phyloP scores from a whole-genome alignment of 2,888 invertebrate genomes.

The Steromphala cineraria region DNA sequence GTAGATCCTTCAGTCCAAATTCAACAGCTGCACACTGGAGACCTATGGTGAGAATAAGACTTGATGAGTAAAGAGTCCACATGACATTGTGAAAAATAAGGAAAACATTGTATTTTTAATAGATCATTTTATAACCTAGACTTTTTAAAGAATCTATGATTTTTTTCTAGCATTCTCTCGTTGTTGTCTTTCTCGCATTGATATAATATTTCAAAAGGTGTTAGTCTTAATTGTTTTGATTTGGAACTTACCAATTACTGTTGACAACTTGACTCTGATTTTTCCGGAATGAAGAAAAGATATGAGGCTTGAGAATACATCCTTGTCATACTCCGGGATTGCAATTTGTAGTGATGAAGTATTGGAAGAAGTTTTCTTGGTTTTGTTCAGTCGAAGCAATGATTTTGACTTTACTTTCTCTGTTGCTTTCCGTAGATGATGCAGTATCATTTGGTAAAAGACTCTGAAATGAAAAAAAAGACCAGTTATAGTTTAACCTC shows the following conservation, averaged over 20 bases:
- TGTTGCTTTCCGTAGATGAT: not conserved
- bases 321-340: not conserved
- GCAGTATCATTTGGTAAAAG: conserved; percentile 1
- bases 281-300: not conserved
- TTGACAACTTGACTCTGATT: not conserved
- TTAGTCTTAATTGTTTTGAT: no score
- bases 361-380: not conserved
- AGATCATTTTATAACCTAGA: no score
- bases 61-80: no score
- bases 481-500: not conserved
- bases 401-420: not conserved
- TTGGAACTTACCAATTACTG: not conserved
- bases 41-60: not conserved
- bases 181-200: no score
- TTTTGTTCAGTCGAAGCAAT: not conserved
- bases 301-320: not conserved
- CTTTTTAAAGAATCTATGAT: no score
- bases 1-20: conserved; percentile 7
- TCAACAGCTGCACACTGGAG: not conserved
- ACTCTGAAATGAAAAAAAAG: not conserved
- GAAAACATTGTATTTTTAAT: no score
- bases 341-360: not conserved
- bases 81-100: no score
- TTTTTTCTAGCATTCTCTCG: no score
- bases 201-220: no score